Evolutionary conservation across 1,140 invertebrate genomes (phyloP), one percentile per base, ranked within the genome.

Genomic region (Apolygus lucorum): DNA sequence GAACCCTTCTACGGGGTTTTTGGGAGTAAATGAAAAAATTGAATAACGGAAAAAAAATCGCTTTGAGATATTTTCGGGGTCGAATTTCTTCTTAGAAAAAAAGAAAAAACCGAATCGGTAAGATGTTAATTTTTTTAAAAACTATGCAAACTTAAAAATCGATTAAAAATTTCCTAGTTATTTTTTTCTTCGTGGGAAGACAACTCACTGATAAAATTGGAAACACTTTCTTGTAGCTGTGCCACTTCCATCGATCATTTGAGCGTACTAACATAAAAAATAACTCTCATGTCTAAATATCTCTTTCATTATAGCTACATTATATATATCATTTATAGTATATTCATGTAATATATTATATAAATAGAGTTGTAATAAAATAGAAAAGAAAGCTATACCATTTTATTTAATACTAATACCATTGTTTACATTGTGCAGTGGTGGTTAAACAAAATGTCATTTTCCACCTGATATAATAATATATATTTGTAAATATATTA

Each of bases 181-280:
- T 63, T 54, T 49, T 65, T 65, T 52, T 69, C 67, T 68, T 72
- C 59, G 28, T 49, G 69, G 71, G 71, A 72, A 72, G 71, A 72
- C 71, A 26, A 69, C 62, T 63, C 63, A 72, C 68, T 73, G 66
- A 73, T 72, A 73, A 73, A 67, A 67, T 73, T 73, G 70, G 68
- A 72, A 72, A 71, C 73, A 71, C 70, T 28, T 68, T 59, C 70
- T n/a, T 49, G 69, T 69, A 72, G 68, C 65, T 67, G 64, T 66
- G 68, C 63, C 64, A 52, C 71, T 69, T 68, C 68, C 68, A 25
- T 72, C 68, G 49, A 25, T 72, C n/a, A 29, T 66, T 72, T 73
- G 72, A 74, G 72, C 74, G 70, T 69, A 71, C 74, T 74, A 74
- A 74, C 72, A 74, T 73, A 74, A 74, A 74, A n/a, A 74, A 74